Evolutionary conservation across 2,797 vertebrate genomes (phyloP), one percentile per base, ranked within the genome.

Genomic region (Alectoris magna): DNA sequence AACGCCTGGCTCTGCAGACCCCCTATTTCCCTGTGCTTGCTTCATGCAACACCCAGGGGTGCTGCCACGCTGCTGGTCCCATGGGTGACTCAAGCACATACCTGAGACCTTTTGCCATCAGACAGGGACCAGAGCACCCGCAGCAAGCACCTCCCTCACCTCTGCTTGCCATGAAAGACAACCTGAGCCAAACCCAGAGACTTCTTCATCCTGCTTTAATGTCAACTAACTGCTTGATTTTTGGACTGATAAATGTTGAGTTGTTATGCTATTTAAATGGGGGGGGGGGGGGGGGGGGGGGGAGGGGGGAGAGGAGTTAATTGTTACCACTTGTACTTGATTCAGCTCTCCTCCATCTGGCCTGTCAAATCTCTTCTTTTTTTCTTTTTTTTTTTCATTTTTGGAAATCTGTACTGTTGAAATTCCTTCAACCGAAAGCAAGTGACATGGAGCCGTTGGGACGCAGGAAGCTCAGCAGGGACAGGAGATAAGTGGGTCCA

Each of bases 291-390:
- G 81, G 26, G 49, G 26, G 63, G 85, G 87, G 81, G 51, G 51
- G 51, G 14, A n/a, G 72, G 62, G 86, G 85, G 89, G 90, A 93
- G 82, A 7, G 1, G 75, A 97, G 94, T 97, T 98, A 98, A 98
- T 98, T 98, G 98, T 98, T 97, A 97, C 97, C 98, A 98, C 97
- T 98, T 98, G 98, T 97, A 96, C 93, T 96, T 94, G 95, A 97
- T 97, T 97, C 97, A 97, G 98, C 97, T 98, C 97, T 97, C 75
- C 94, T 95, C 96, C 97, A 96, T 97, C 95, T 97, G 97, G 95
- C 85, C 88, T 94, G 79, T 96, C 92, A 95, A 92, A 93, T 88
- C 29, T 66, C 13, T 86, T 41, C 13, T 41, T 81, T 41, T 23
- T 16, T 14, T 6, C n/a, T 22, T 11, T 6, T 18, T 2, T 4